Evolutionary conservation across 2,888 invertebrate species (phyloP), one percentile per base, ranked within the genome.

Genomic region (Parnassius apollo): DNA sequence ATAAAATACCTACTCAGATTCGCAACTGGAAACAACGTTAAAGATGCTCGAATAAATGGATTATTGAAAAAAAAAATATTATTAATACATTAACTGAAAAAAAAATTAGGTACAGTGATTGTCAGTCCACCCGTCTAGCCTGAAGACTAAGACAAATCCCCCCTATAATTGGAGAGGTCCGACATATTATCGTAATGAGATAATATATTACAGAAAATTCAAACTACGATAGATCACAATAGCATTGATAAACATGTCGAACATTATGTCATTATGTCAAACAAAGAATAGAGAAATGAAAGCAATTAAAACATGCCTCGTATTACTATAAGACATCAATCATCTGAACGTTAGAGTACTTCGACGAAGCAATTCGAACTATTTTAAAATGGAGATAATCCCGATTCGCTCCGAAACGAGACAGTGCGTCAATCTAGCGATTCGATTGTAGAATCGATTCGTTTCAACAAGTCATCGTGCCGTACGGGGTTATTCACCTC

Each of bases 361-460:
- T 46, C 35, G 9, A 42, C 2, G 18, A 22, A 54, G 45, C 57
- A 62, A 69, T 68, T 65, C 61, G 67, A 71, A 69, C 67, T 68
- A 64, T 71, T 74, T 69, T 71, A 68, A 68, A 71, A 68, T 68
- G 66, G 64, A 71, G 70, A 73, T 71, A 67, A 75, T 71, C 69
- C 68, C 71, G 69, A 75, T 75, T 74, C 73, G 75, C 71, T 74
- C 64, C 75, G 69, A 73, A 68, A 66, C 68, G 65, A 71, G 66
- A 64, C 65, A 61, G 56, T 63, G 63, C 60, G 60, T 57, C 60
- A 57, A 60, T 60, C 68, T 67, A 65, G 68, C 86, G 86, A 86
- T 87, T 86, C 79, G 82, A 86, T 88, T 85, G 82, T 72, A 75
- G 81, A 78, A 82, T 85, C 85, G 83, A 86, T 87, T 86, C 82